Base-by-base conservation (phyloP, 1,140 invertebrate genomes). In the Nilaparvata lugens region DNA sequence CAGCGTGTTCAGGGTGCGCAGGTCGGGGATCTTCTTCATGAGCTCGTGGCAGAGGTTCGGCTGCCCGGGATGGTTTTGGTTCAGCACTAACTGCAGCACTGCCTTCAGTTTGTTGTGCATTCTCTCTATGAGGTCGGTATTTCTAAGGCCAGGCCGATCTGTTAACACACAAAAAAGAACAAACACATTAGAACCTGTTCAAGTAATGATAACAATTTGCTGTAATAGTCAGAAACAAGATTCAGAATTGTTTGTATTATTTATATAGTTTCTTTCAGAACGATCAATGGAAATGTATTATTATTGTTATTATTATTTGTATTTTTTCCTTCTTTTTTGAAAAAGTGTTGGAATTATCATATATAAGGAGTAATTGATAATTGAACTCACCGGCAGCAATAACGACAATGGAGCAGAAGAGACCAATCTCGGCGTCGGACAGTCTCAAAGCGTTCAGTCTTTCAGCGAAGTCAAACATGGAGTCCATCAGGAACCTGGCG, bases 381-480 rank as follows among this genome's bases (percentile, higher is more conserved):
- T 14, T 23, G 23, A 52, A 66, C 74, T 78, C 74, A 82, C 82
- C 93, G 51, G 93, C 83, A 21, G 94, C 90, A 65, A 98, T 94
- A 60, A 98, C 84, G 0, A 97, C 93, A 51, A 97, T 88, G 58
- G 94, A 91, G 77, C 91, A 95, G 77, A 97, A 95, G 0, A 98
- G 78, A 25, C 92, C 94, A 58, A 98, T 83, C 72, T 98, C 93
- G 28, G 89, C 87, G 71, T 98, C 95, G 11, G 88, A 88, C 55
- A 98, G 77, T 69, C 88, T 83, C 70, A 97, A 82, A 6, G 84
- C 83, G 72, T 97, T 96, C 73, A 98, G 87, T 64, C 92, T 82
- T 70, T 96, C 93, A 42, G 94, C 92, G 75, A 98, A 96, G 69
- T 97, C 95, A 73, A 98, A 96, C 78, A 97, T 97, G 62, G 91